Percentiles rank a stretch among this genome's conserved stretches.
Conservation (phyloP, 2,888 invertebrate genomes). For the Zaprionus bogoriensis region DNA sequence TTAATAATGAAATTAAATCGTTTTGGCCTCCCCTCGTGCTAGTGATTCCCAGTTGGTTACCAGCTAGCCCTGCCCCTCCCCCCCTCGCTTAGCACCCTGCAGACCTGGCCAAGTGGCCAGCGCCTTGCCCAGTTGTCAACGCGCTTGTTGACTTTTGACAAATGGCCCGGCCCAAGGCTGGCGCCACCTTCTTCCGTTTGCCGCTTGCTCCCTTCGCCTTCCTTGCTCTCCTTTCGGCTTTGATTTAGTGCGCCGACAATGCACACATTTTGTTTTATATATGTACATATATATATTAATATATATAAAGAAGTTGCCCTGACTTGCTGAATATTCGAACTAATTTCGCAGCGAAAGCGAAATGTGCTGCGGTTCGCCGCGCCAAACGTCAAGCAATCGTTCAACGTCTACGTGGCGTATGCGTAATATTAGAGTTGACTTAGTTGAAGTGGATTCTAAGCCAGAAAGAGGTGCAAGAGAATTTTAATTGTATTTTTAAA, state of each 20-base stretch:
- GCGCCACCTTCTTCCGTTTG: conserved; percentile 29
- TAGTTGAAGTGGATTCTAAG: not conserved
- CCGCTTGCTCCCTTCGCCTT: not conserved
- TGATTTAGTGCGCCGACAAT: conserved; percentile 66
- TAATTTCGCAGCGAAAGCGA: conserved; percentile 42
- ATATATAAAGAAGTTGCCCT: not conserved
- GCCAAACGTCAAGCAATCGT: conserved; percentile 65
- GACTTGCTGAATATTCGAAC: conserved; percentile 30
- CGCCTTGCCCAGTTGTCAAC: conserved; percentile 66
- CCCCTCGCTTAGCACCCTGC: not conserved
- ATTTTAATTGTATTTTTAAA: no score
- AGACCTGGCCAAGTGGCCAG: conserved; percentile 22
- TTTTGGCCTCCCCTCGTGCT: conserved; percentile 14
- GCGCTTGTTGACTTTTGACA: conserved; percentile 77
- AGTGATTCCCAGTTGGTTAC: not conserved
- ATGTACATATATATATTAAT: conserved; percentile 35
- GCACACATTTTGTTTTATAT: conserved; percentile 58
- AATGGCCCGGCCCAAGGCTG: conserved; percentile 53
- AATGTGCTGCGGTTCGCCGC: conserved; percentile 45
- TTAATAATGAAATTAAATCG: conserved; percentile 76
- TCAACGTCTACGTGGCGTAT: conserved; percentile 54
- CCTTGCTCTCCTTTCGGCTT: conserved; percentile 29
- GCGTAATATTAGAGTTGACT: conserved; percentile 14
- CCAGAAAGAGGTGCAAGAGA: not conserved
- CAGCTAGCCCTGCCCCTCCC: not conserved